These are phyloP conservation scores for Neuroterus valhalla DNA, from an alignment of 1,140 invertebrate species.

Conservation along the genomic window DNA sequence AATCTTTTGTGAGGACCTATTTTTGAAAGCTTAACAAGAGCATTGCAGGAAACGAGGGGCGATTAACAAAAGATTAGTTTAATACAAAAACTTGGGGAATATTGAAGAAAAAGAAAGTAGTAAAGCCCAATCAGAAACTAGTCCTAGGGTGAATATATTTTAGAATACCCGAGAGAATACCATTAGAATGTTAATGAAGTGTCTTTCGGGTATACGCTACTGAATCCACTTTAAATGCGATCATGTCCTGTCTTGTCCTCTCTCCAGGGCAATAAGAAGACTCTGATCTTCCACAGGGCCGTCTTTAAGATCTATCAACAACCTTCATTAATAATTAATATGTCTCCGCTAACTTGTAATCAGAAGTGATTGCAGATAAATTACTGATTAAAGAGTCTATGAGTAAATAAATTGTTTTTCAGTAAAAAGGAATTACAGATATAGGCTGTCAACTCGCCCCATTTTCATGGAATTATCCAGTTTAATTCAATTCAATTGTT, in stretches of 20 bases:
- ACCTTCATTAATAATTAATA: conserved; percentile 25
- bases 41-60: background rate
- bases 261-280: background rate
- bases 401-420: conserved; percentile 20
- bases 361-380: conserved; percentile 17
- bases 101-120: background rate
- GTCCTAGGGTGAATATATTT: conserved; percentile 26
- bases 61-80: conserved; percentile 8
- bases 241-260: background rate
- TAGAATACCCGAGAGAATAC: background rate
- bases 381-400: conserved; percentile 23
- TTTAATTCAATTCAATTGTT: too few species aligned
- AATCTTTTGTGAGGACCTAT: background rate
- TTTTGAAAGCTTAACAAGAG: background rate
- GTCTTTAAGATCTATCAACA: conserved; percentile 1
- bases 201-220: conserved; percentile 15
- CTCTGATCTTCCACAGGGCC: background rate
- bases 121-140: conserved; percentile 2
- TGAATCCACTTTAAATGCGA: conserved; percentile 10
- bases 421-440: background rate
- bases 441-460: background rate
- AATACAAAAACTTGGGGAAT: conserved; percentile 1
- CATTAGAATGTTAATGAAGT: conserved; percentile 20
- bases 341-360: background rate
- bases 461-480: background rate